Evolutionary conservation across 2,113 vertebrate genomes (phyloP).

Genomic region (Nesogale talazaci): DNA sequence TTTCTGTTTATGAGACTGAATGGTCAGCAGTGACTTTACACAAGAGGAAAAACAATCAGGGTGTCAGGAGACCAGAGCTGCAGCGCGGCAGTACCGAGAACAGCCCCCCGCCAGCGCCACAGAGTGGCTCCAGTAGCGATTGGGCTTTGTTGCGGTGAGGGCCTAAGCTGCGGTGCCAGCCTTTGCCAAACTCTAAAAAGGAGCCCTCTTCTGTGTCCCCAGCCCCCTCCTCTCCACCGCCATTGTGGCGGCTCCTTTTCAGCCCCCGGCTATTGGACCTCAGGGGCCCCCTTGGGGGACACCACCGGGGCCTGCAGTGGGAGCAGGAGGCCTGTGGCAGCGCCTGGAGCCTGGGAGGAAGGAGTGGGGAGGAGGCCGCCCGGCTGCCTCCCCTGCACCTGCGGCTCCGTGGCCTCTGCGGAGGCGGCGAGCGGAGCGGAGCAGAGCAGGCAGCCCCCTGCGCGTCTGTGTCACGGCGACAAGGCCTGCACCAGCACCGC

Average conservation of each 20-base stretch:
- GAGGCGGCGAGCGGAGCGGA: neutral
- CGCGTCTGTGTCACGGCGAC: too few relatives aligned
- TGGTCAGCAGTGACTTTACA: neutral
- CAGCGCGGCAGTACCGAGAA: neutral
- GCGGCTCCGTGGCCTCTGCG: neutral
- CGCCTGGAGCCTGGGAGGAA: accelerated
- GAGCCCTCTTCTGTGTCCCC: neutral
- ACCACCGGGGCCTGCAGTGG: neutral
- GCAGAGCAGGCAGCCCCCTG: accelerated
- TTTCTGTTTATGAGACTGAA: neutral
- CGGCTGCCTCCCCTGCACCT: neutral
- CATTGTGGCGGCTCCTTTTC: neutral
- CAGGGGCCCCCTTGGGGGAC: neutral
- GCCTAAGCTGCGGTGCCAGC: too few relatives aligned
- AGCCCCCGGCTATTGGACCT: neutral
- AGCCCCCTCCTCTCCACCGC: neutral
- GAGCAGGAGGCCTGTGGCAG: neutral
- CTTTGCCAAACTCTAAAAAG: too few relatives aligned
- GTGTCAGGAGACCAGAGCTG: neutral
- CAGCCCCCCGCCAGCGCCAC: too few relatives aligned
- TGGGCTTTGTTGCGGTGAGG: too few relatives aligned
- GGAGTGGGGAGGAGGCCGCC: neutral
- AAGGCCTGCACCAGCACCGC: neutral
- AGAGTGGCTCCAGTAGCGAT: too few relatives aligned
- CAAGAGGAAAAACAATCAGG: neutral